Percentiles rank a stretch among this genome's conserved stretches.
Conservation (phyloP, 2,113 vertebrate genomes). For the Neolamprologus ventralis region DNA sequence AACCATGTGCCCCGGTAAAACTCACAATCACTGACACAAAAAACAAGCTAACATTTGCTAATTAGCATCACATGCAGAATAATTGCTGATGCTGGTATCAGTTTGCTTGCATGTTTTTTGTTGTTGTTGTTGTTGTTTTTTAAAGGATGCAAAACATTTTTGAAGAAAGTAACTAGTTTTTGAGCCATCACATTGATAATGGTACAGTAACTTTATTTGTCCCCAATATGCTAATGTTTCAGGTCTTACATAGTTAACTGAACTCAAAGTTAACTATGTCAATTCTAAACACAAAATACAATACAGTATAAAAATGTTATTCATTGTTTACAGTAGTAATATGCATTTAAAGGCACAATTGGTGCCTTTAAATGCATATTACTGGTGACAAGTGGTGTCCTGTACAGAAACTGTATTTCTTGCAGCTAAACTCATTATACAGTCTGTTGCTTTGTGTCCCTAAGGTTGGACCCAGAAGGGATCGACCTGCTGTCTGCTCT, state of each 20-base stretch:
- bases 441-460: not conserved
- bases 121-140: not conserved
- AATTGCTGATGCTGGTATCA: not conserved
- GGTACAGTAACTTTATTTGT: not conserved
- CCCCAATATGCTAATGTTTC: not conserved
- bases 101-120: not conserved
- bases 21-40: not conserved
- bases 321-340: not conserved
- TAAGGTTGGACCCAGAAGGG: conserved; percentile 88
- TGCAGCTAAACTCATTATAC: not conserved
- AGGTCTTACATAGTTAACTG: not conserved
- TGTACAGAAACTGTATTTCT: not conserved
- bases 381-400: not conserved
- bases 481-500: conserved; percentile 81
- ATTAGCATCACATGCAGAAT: not conserved
- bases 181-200: not conserved
- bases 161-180: not conserved
- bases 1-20: conserved; percentile 88
- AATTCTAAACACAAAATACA: not conserved
- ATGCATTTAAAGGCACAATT: accelerated
- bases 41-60: not conserved
- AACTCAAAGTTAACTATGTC: not conserved
- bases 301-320: not conserved
- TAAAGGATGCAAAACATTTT: not conserved
- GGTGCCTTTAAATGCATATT: not conserved